These are phyloP conservation scores for Polypedilum vanderplanki DNA, from an alignment of 1,140 invertebrate species.

Conservation along the genomic window DNA sequence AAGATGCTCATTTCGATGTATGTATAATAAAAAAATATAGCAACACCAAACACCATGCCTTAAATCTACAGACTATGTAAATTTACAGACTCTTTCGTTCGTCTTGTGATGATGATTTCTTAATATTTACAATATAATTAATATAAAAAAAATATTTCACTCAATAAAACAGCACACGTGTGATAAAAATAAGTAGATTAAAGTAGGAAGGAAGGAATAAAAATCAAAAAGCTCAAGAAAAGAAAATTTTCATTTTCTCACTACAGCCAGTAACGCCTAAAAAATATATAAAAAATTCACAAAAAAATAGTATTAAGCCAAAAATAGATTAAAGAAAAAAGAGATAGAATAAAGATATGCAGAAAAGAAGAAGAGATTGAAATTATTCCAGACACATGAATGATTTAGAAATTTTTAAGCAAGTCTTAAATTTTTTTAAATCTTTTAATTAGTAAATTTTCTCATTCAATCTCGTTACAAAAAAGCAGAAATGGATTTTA, in stretches of 20 bases:
- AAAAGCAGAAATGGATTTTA: background rate
- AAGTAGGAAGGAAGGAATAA: no score
- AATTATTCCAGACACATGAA: background rate
- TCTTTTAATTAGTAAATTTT: no score
- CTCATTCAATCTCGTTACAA: background rate
- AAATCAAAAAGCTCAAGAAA: background rate
- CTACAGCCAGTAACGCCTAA: conserved; percentile 9
- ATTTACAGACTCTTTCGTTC: background rate
- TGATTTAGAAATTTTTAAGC: background rate
- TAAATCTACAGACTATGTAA: background rate
- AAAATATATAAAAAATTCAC: background rate
- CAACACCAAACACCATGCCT: conserved; percentile 1
- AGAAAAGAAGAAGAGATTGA: background rate
- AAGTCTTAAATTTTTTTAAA: no score
- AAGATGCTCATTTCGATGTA: background rate
- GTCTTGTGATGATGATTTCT: background rate
- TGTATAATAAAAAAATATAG: background rate
- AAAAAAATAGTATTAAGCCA: background rate
- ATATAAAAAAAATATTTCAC: no score
- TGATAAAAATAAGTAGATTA: background rate
- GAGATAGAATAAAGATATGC: background rate
- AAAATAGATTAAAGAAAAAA: background rate
- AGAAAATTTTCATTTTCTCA: conserved; percentile 6
- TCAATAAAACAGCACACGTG: background rate
- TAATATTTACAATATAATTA: no score